A percentile compares a stretch with the other conserved stretches of the same genome.
These are phyloP conservation scores for Ips typographus DNA, from an alignment of 1,140 invertebrate species.

Conservation along the genomic window DNA sequence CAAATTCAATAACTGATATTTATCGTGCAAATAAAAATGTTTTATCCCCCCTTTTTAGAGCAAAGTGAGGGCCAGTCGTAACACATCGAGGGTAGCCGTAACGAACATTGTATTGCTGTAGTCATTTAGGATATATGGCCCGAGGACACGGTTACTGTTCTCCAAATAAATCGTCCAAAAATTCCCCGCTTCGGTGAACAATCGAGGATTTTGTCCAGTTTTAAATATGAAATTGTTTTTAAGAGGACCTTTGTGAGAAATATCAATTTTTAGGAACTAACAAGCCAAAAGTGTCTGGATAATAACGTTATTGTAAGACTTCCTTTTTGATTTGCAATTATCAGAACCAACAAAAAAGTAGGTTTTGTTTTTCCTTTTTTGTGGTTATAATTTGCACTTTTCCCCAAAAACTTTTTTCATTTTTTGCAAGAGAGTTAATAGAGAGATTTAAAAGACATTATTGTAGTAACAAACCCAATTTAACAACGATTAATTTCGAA, in stretches of 20 bases:
- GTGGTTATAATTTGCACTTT: too few relatives aligned
- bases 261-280: too few relatives aligned
- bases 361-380: too few relatives aligned
- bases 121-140: conserved; percentile 33
- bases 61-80: neutral
- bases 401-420: too few relatives aligned
- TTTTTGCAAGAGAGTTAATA: too few relatives aligned
- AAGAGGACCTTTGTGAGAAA: too few relatives aligned
- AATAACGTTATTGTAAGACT: too few relatives aligned
- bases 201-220: neutral
- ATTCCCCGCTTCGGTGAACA: conserved; percentile 16
- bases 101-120: conserved; percentile 34
- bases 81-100: conserved; percentile 25
- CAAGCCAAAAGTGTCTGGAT: too few relatives aligned
- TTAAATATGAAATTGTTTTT: too few relatives aligned
- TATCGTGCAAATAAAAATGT: conserved; percentile 30
- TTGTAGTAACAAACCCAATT: conserved; percentile 1
- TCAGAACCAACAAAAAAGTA: too few relatives aligned
- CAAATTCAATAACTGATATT: conserved; percentile 19
- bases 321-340: too few relatives aligned
- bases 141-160: conserved; percentile 29
- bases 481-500: conserved; percentile 16
- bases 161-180: conserved; percentile 31
- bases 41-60: conserved; percentile 19
- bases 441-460: too few relatives aligned